Conservation (phyloP, 37 sponge, comb jelly and placozoan genomes). For the Haliclona indistincta region DNA sequence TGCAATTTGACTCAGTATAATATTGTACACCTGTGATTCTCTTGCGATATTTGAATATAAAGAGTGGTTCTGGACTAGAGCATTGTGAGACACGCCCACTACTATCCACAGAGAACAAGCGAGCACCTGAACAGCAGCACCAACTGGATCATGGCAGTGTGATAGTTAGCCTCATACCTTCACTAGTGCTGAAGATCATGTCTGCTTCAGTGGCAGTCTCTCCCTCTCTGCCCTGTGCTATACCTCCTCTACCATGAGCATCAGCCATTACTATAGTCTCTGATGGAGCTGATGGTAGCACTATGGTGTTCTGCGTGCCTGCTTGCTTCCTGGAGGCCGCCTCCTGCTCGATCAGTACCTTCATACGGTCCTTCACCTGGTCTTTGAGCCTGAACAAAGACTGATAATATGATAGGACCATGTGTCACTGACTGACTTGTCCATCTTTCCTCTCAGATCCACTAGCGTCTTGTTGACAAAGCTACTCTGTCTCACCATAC, state of each 20-base stretch:
- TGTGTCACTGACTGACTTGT: not conserved
- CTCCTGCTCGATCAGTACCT: slow-evolving; percentile 31
- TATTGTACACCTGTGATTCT: slow-evolving; percentile 3
- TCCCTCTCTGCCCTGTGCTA: too few species aligned
- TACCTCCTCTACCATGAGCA: not conserved
- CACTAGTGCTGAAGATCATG: too few species aligned
- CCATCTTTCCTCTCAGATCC: not conserved
- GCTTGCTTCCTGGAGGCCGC: slow-evolving; percentile 2
- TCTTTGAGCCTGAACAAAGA: slow-evolving; percentile 44
- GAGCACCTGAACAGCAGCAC: too few species aligned
- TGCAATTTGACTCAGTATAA: not conserved
- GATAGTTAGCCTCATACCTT: too few species aligned
- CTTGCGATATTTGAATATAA: slow-evolving; percentile 51
- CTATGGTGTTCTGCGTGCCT: not conserved
- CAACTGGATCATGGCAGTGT: too few species aligned
- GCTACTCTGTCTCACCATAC: not conserved
- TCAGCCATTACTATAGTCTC: not conserved
- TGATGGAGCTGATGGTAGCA: not conserved
- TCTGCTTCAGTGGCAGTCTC: too few species aligned
- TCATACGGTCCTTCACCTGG: slow-evolving; percentile 64
- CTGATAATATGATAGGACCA: not conserved
- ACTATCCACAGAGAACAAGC: slow-evolving; percentile 50
- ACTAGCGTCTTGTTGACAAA: not conserved
- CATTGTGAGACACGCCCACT: slow-evolving; percentile 58
- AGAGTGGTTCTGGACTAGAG: slow-evolving; percentile 49